Base-by-base conservation (phyloP, 2,113 vertebrate genomes). In the Dinomys branickii region DNA sequence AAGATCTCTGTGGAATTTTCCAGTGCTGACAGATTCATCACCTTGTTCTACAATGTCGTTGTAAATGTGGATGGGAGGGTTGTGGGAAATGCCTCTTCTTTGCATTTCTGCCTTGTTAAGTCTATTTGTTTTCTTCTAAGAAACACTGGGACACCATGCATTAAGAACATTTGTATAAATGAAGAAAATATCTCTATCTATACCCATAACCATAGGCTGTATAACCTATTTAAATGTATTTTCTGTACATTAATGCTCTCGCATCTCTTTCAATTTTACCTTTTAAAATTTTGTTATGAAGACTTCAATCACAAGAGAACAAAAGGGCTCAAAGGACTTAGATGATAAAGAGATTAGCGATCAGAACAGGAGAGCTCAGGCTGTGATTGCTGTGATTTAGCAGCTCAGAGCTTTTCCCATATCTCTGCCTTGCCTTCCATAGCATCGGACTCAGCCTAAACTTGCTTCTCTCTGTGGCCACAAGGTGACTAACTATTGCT, bases 221-320 rank as follows among this genome's bases (percentile, higher is more conserved):
- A 14, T 20, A 59, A 78, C 69, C 44, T 77, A 33, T 56, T 59
- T 78, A 47, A 44, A 88, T 61, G 11, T 65, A 22, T 89, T 73
- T 94, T 54, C 67, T 28, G 30, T 67, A 47, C 1, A 65, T 35
- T 73, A 33, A 41, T 81, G 24, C 7, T 77, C n/a, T 92, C 47
- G 82, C 33, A 54, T 87, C 6, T 56, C 67, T 95, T 92, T 75
- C 63, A 85, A 82, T 65, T 96, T 94, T 94, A 59, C 16, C 50
- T 47, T 91, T 54, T 7, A 67, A 90, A 89, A 33, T 22, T 1
- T 82, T 91, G 16, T 59, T 71, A 82, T 33, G 52, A 94, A 92
- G 83, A 82, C 22, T 65, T 80, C 7, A 38, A 16, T 78, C 47
- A 86, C 38, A 88, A 67, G 26, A 54, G 5, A 77, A 71, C 44